phyloP scores from a whole-genome alignment of 2,888 invertebrate species.

The Ceriagrion tenellum region DNA sequence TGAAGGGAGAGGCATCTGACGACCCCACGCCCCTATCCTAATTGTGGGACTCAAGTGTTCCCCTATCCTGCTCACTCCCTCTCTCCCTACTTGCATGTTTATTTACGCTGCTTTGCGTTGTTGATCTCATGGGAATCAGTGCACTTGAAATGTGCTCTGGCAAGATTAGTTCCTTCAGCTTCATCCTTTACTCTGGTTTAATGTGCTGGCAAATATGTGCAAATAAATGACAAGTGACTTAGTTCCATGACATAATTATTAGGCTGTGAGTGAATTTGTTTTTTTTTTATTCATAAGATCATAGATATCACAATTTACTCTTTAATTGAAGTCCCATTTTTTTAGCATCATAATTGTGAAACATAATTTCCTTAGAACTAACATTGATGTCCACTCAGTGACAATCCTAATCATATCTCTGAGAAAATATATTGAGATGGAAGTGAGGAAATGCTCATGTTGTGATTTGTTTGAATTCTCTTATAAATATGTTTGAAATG shows the following conservation, averaged over 20 bases:
- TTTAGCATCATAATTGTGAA: neutral
- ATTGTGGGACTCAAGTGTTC: neutral
- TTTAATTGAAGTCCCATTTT: neutral
- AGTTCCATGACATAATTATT: conserved; percentile 56
- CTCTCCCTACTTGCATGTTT: neutral
- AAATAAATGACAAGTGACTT: conserved; percentile 47
- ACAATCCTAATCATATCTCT: neutral
- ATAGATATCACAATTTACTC: neutral
- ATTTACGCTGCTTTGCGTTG: neutral
- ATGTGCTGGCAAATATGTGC: neutral
- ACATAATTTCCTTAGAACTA: neutral
- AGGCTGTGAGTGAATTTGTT: conserved; percentile 61
- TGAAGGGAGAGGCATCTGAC: neutral
- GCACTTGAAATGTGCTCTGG: neutral
- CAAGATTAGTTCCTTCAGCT: conserved; percentile 48
- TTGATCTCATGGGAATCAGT: conserved; percentile 47
- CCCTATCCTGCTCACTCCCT: neutral
- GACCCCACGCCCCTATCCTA: neutral
- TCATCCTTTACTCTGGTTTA: conserved; percentile 22
- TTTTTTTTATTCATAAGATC: neutral
- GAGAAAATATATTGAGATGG: neutral
- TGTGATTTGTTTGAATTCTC: conserved; percentile 1
- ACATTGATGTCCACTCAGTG: neutral
- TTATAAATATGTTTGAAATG: neutral
- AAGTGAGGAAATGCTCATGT: neutral